Percentiles rank a stretch among this genome's conserved stretches.
Evolutionary conservation across 2,797 vertebrate species (phyloP).

Genomic region (Hephaestus fuliginosus): DNA sequence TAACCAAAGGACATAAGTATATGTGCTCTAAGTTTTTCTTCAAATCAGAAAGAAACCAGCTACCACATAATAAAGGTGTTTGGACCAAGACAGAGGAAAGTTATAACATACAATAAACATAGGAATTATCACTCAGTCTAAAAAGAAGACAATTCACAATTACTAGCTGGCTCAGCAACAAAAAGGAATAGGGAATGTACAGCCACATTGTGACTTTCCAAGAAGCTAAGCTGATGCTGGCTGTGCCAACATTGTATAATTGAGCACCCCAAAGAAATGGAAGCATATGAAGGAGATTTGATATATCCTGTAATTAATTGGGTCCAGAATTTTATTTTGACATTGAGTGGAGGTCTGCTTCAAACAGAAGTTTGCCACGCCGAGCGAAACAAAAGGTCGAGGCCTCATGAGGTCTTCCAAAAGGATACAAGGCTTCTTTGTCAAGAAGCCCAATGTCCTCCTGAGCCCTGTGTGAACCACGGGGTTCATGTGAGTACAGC

Average conservation of each 20-base stretch:
- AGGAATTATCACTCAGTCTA: not conserved
- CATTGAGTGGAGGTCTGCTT: conserved; percentile 53
- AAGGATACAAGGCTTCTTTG: conserved; percentile 77
- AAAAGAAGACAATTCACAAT: conserved; percentile 6
- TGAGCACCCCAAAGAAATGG: conserved; percentile 28
- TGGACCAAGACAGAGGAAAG: not conserved
- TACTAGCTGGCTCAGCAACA: conserved; percentile 1
- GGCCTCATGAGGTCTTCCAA: conserved; percentile 64
- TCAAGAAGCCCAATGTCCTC: conserved; percentile 71
- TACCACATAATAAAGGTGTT: not conserved
- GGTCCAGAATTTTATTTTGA: conserved; percentile 57
- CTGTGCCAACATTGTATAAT: conserved; percentile 41
- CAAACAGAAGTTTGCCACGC: conserved; percentile 60
- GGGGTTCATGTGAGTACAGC: conserved; percentile 66
- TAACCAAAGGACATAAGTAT: not conserved
- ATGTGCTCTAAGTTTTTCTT: not conserved
- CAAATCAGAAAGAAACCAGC: not conserved
- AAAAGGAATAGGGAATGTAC: conserved; percentile 40
- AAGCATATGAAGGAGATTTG: conserved; percentile 44
- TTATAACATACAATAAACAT: not conserved
- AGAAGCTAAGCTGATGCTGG: conserved; percentile 1
- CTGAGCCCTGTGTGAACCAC: conserved; percentile 55
- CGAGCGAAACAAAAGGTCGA: conserved; percentile 68
- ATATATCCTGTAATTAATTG: conserved; percentile 69
- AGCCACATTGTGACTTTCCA: conserved; percentile 25